Conservation (phyloP, 2,113 vertebrate species). For the Peromyscus maniculatus region DNA sequence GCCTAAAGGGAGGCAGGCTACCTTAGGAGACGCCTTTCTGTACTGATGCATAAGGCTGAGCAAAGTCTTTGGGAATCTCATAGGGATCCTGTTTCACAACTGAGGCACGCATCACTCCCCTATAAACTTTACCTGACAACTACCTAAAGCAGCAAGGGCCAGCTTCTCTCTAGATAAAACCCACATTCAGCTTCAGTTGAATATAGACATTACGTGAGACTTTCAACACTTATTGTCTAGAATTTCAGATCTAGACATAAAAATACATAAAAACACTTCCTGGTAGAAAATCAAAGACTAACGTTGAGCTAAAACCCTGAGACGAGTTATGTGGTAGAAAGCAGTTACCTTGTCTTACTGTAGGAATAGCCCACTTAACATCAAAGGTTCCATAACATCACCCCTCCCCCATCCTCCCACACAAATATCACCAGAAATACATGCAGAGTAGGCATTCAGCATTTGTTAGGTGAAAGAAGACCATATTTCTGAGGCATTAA, state of each 20-base stretch:
- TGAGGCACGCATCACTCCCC: too few relatives aligned
- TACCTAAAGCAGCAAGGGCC: neutral
- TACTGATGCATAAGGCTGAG: neutral
- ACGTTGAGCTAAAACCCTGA: neutral
- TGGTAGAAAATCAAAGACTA: neutral
- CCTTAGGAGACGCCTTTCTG: neutral
- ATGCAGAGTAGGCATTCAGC: neutral
- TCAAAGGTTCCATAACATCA: neutral
- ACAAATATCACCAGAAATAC: neutral
- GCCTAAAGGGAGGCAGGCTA: neutral
- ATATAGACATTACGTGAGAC: conserved; percentile 7
- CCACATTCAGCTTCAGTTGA: neutral
- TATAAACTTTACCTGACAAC: neutral
- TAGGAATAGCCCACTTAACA: neutral
- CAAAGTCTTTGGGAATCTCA: neutral
- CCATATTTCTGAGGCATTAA: neutral
- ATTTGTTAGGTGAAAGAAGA: neutral
- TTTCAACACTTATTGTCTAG: neutral
- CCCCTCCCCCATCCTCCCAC: neutral
- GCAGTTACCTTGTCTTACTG: neutral
- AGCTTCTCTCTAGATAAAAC: neutral
- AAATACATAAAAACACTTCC: neutral
- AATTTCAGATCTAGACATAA: neutral
- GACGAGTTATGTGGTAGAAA: neutral
- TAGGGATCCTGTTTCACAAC: neutral